These are phyloP conservation scores for Nasua narica DNA, from an alignment of 2,797 vertebrate species.

Conservation along the genomic window DNA sequence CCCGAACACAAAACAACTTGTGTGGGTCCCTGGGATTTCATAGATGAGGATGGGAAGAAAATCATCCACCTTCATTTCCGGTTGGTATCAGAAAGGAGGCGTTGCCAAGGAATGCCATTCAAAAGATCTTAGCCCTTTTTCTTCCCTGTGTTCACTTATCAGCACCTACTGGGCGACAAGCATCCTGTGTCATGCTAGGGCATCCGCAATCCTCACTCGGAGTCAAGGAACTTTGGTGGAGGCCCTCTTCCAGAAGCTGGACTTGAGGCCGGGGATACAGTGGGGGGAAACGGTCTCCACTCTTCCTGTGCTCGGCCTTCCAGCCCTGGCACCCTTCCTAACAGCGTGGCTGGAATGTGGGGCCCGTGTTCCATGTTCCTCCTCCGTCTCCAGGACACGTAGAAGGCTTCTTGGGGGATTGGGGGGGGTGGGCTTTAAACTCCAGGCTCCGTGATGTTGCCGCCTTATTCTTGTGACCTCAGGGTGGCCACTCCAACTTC, in stretches of 20 bases:
- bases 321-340: background rate
- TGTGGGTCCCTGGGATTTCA: background rate
- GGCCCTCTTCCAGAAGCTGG: too few species aligned
- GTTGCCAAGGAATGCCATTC: background rate
- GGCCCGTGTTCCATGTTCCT: background rate
- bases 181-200: background rate
- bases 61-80: background rate
- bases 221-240: rapidly evolving
- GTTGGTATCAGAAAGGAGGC: background rate
- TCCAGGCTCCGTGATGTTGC: rapidly evolving
- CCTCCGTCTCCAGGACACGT: background rate
- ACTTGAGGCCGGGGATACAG: rapidly evolving
- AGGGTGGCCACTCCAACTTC: rapidly evolving
- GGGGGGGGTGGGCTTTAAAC: background rate
- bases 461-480: background rate
- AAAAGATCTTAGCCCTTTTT: background rate
- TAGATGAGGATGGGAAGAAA: background rate
- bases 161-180: background rate
- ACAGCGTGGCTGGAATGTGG: rapidly evolving
- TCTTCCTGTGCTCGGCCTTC: rapidly evolving
- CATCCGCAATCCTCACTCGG: background rate
- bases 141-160: background rate
- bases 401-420: background rate
- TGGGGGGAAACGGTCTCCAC: rapidly evolving
- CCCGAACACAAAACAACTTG: background rate